Evolutionary conservation across 1,140 invertebrate genomes (phyloP), one percentile per base, ranked within the genome.

Genomic region (Idris sp.): DNA sequence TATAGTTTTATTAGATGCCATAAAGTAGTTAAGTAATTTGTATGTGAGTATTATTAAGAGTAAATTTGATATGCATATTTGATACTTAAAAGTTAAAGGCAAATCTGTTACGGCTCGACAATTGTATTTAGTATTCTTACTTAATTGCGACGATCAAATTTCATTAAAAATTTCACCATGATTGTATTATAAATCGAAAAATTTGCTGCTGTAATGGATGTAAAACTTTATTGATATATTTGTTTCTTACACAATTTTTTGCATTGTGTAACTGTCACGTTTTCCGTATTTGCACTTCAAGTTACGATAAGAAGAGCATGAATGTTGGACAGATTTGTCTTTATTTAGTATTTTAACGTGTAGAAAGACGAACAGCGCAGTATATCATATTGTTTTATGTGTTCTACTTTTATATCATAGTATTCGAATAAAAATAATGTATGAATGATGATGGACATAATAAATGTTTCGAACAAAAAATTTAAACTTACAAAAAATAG

Each of bases 11-110:
- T 56, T 73, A 73, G 59, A 51, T 65, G 59, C 69, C 61, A 65
- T 73, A 65, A 73, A 73, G 25, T 64, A 73, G 69, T 58, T 64
- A 58, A 56, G 58, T 73, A 64, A 64, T 73, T 73, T 58, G 53
- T 44, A 40, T 31, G 69, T 35, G 44, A 73, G 30, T 28, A 51
- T n/a, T n/a, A n/a, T 69, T 68, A 31, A 33, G 19, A 48, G 22
- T 41, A 56, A 71, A 71, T 62, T 41, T 48, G n/a, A 46, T 40
- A 56, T 62, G 35, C 56, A 56, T 41, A 59, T 35, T 14, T 58
- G 19, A 4, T 58, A 25, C 26, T 33, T 22, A 19, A n/a, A n/a
- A 35, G 30, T 46, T 46, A 11, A 54, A 40, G 18, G 35, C 18
- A 62, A 43, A 51, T 36, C 14, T 49, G 58, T 33, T 30, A 3